Conservation (phyloP, 2,113 vertebrate species). For the Dolichotis patagonum region DNA sequence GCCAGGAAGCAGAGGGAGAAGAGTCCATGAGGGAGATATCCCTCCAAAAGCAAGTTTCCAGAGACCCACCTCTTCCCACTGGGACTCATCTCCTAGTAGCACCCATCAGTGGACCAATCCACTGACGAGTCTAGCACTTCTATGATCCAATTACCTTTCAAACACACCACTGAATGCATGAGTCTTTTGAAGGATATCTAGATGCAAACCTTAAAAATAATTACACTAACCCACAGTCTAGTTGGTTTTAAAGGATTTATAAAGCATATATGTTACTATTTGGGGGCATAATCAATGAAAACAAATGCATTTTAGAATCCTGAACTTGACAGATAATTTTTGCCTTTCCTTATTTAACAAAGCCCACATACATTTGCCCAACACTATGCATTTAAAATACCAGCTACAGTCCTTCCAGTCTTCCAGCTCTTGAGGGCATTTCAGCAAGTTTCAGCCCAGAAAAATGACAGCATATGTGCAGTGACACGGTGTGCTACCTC, state of each 20-base stretch:
- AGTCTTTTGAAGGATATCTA: not conserved
- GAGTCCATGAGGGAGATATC: not conserved
- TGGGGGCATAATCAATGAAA: not conserved
- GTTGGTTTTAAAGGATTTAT: not conserved
- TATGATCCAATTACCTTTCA: not conserved
- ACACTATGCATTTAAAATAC: not conserved
- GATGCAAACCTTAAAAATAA: not conserved
- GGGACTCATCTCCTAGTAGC: not conserved
- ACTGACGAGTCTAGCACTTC: not conserved
- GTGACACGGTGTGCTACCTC: not conserved
- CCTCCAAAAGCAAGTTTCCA: not conserved
- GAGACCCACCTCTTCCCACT: not conserved
- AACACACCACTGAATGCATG: not conserved
- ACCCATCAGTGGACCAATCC: not conserved
- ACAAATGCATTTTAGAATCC: not conserved
- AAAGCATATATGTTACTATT: not conserved
- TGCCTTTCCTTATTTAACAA: not conserved
- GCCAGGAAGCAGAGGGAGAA: not conserved
- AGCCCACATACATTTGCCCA: not conserved
- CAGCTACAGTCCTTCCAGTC: accelerated
- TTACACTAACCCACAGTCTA: not conserved
- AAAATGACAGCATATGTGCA: not conserved
- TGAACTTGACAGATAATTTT: not conserved
- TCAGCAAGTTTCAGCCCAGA: not conserved
- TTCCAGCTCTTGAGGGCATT: not conserved